Conservation (phyloP, 2,888 invertebrate species). For the Pilophorus perplexus region DNA sequence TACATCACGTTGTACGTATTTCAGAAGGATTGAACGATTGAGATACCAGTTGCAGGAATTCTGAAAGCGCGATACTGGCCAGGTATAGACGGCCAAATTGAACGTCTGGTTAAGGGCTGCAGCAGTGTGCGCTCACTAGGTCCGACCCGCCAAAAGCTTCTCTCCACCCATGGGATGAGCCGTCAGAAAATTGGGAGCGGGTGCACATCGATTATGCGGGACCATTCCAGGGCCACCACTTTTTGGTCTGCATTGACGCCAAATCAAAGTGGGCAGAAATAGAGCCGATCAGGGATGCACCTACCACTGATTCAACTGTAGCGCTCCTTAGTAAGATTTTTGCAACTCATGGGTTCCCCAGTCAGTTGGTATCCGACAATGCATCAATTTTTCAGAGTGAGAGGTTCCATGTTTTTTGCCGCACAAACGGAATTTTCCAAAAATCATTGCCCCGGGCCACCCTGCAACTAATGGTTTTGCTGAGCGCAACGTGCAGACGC, state of each 20-base stretch:
- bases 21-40: too few species aligned
- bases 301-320: constrained; percentile 45
- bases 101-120: constrained; percentile 47
- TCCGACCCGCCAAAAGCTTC: constrained; percentile 47
- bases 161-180: constrained; percentile 48
- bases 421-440: constrained; percentile 44
- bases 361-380: too few species aligned
- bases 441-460: constrained; percentile 18
- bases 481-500: constrained; percentile 45
- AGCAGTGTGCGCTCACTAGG: constrained; percentile 47
- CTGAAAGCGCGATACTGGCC: too few species aligned
- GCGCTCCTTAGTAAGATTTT: constrained; percentile 42
- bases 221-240: too few species aligned
- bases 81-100: constrained; percentile 48
- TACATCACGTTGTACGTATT: too few species aligned
- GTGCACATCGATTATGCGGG: too few species aligned
- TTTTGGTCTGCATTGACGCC: too few species aligned
- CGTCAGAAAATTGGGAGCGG: too few species aligned
- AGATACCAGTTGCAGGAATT: too few species aligned
- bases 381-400: constrained; percentile 48
- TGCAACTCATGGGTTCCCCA: constrained; percentile 46
- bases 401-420: constrained; percentile 46
- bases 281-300: constrained; percentile 45
- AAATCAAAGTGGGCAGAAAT: too few species aligned
- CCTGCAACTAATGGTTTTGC: constrained; percentile 42